Base-by-base conservation (phyloP, 1,140 invertebrate genomes). In the Ooceraea biroi region DNA sequence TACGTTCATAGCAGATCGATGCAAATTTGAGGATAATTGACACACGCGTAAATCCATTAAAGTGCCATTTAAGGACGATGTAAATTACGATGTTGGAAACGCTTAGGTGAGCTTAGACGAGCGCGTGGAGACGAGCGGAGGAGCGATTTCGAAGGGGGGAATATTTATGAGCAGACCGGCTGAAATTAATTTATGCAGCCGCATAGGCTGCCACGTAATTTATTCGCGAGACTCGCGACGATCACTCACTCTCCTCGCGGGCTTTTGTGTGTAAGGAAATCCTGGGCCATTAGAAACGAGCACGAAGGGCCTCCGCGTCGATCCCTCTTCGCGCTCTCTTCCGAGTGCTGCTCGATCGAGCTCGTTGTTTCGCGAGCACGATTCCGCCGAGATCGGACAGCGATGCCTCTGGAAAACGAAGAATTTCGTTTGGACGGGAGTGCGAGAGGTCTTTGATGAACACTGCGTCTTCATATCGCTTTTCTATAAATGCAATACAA, bases 141-240 rank as follows among this genome's bases (percentile, higher is more conserved):
- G 88, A 89, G 86, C 90, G 91, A 93, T 94, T 93, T 93, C 90
- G 91, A 91, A 77, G 84, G 71, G 90, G 88, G 89, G 89, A 91
- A 93, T 93, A 93, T 94, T 94, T 93, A 93, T 93, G 92, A 89
- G 88, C 91, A 80, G 90, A 89, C 85, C 91, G 85, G 90, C 72
- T 92, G 92, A 93, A 94, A 94, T 94, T 94, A 93, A 94, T 94
- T 94, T 94, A 93, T 94, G 91, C 92, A 92, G 93, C 88, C 90
- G 88, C 93, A 93, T 93, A 92, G 93, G 92, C 88, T 93, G 93
- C 92, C 93, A 93, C 88, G 92, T 93, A 93, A 94, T 94, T 94
- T 94, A 94, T 94, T 94, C 92, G 92, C 88, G 87, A 86, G 91
- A 84, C 85, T 89, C 88, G 89, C 91, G 91, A 89, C 87, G 88